phyloP scores from a whole-genome alignment of 23 tunicate genomes.

The Diplosoma virens region DNA sequence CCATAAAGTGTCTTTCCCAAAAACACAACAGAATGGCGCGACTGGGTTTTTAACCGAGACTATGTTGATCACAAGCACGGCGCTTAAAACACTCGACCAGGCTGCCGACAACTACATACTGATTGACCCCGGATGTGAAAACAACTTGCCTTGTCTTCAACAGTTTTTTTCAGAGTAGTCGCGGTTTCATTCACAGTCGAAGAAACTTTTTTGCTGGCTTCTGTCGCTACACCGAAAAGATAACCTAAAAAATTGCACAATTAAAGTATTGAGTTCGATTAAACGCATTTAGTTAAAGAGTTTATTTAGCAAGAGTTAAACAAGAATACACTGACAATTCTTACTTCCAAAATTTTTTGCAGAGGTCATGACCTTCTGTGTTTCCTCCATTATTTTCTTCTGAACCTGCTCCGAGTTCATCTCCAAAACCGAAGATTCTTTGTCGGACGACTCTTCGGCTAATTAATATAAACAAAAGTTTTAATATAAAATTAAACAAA shows the following conservation, averaged over 20 bases:
- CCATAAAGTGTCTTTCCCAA: too few relatives aligned
- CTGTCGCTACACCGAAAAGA: constrained; percentile 80
- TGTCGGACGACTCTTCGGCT: not conserved
- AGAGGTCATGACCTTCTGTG: constrained; percentile 82
- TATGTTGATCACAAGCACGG: too few relatives aligned
- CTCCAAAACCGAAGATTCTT: constrained; percentile 21
- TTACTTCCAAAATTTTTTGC: constrained; percentile 92
- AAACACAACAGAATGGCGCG: too few relatives aligned
- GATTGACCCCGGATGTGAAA: too few relatives aligned
- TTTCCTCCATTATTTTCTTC: constrained; percentile 81
- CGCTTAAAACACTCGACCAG: too few relatives aligned
- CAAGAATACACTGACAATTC: too few relatives aligned
- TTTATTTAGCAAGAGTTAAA: not conserved
- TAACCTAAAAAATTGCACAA: constrained; percentile 45
- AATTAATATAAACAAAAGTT: not conserved
- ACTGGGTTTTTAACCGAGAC: too few relatives aligned
- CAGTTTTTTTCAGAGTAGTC: constrained; percentile 73
- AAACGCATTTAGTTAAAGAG: not conserved
- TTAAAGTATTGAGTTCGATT: not conserved
- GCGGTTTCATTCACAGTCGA: constrained; percentile 90
- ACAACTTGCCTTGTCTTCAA: constrained; percentile 91
- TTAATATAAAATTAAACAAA: not conserved
- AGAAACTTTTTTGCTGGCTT: constrained; percentile 85
- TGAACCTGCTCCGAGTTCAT: constrained; percentile 69
- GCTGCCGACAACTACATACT: too few relatives aligned